These are phyloP conservation scores for Todus mexicanus DNA, from an alignment of 2,797 vertebrate genomes.

Conservation along the genomic window DNA sequence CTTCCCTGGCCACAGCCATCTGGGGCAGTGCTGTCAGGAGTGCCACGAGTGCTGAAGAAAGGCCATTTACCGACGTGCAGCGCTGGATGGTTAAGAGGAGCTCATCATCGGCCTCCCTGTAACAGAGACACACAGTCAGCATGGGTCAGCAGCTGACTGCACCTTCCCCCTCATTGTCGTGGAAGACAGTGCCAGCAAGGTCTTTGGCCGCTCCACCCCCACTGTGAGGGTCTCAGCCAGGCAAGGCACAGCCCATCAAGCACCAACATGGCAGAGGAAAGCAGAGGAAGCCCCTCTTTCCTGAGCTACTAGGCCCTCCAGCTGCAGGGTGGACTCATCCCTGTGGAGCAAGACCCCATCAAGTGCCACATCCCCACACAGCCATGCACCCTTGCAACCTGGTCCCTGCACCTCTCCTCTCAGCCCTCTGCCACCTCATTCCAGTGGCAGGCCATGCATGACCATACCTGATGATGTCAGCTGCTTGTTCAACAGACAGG, in stretches of 20 bases:
- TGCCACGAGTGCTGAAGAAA: background rate
- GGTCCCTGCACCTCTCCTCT: background rate
- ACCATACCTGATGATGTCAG: constrained; percentile 87
- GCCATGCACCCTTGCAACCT: no score
- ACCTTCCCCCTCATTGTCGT: accelerated
- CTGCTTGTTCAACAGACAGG: constrained; percentile 82
- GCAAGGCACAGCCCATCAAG: background rate
- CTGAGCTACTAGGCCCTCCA: background rate
- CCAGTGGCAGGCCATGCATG: accelerated
- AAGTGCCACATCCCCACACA: background rate
- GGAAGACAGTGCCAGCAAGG: accelerated
- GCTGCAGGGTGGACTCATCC: accelerated
- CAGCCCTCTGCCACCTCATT: background rate
- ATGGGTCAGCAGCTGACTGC: background rate
- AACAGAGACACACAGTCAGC: constrained; percentile 30
- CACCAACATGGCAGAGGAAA: accelerated
- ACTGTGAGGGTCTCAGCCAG: background rate
- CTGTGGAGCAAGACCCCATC: background rate
- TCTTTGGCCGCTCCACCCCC: background rate
- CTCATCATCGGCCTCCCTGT: constrained; percentile 85
- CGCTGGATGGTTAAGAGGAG: constrained; percentile 88
- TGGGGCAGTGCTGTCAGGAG: background rate
- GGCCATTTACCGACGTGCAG: constrained; percentile 77
- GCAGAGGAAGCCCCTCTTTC: background rate
- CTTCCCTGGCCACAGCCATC: background rate